Evolutionary conservation across 2,888 invertebrate species (phyloP), one percentile per base, ranked within the genome.

Genomic region (Diarsia rubi): DNA sequence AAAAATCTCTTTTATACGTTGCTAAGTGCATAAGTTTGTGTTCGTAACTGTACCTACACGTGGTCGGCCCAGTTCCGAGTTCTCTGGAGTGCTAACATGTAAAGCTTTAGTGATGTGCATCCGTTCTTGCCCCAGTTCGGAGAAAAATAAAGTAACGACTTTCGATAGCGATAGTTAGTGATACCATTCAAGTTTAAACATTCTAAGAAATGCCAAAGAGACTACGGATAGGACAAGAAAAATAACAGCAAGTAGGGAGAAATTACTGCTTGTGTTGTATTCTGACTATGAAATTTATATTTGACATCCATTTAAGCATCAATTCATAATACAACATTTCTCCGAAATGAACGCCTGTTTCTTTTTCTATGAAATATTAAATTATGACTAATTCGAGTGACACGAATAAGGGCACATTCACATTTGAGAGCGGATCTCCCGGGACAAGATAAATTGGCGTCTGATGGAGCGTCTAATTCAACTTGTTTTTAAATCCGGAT

Each of bases 401-500:
- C 47, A 49, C 21, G 16, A 67, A 24, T 69, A 59, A n/a, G 12
- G 52, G 3, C 68, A 52, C 11, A 24, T 62, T 54, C 49, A 78
- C 31, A 66, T 71, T 59, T 37, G 54, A 62, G 47, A 45, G 67
- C n/a, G 49, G 57, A 59, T 45, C 66, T 70, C 63, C 24, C 2
- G 70, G 59, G 73, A 79, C 60, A 65, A 52, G 63, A 80, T 63
- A 85, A 78, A 81, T 80, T 73, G 63, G 66, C 69, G 62, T 73
- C 71, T 75, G 78, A 86, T 77, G 82, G 73, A 67, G 54, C 71
- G 71, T 65, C 64, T 65, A 31, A 66, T 74, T 70, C 63, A 73
- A 84, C 68, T 75, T 79, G 73, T 63, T 86, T 79, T 75, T 67
- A 77, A 83, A 79, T 78, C 77, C 72, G 79, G 74, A 75, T 83